phyloP scores from a whole-genome alignment of 2,888 invertebrate genomes.

The Sisyra terminalis region DNA sequence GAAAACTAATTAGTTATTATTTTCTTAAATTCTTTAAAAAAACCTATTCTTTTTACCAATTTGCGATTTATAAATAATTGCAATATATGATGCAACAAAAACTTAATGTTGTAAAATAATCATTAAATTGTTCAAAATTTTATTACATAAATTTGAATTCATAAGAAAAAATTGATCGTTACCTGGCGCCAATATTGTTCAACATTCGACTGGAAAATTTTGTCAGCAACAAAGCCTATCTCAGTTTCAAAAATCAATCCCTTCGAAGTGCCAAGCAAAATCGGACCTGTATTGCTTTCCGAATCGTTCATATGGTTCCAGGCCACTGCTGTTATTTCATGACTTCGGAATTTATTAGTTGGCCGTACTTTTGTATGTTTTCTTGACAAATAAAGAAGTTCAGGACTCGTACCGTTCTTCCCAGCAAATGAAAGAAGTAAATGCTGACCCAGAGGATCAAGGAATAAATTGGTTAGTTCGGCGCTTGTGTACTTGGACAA shows the following conservation, averaged over 20 bases:
- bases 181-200: slow-evolving; percentile 82
- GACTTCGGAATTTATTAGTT: slow-evolving; percentile 46
- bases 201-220: slow-evolving; percentile 54
- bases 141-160: no score
- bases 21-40: no score
- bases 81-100: no score
- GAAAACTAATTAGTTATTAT: no score
- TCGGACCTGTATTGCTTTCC: slow-evolving; percentile 58
- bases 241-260: slow-evolving; percentile 86
- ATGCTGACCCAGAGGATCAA: slow-evolving; percentile 80
- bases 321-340: slow-evolving; percentile 79
- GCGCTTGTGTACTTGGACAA: slow-evolving; percentile 45
- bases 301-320: slow-evolving; percentile 68
- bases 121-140: no score
- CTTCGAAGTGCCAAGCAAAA: slow-evolving; percentile 76
- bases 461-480: slow-evolving; percentile 48
- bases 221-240: slow-evolving; percentile 64
- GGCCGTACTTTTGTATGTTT: slow-evolving; percentile 58
- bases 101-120: no score
- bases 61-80: no score
- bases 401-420: slow-evolving; percentile 40
- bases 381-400: slow-evolving; percentile 65
- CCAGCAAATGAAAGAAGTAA: slow-evolving; percentile 58
- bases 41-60: no score
- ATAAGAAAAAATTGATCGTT: slow-evolving; percentile 16